Evolutionary conservation across 2,797 vertebrate species (phyloP).

Genomic region (Syncerus caffer): DNA sequence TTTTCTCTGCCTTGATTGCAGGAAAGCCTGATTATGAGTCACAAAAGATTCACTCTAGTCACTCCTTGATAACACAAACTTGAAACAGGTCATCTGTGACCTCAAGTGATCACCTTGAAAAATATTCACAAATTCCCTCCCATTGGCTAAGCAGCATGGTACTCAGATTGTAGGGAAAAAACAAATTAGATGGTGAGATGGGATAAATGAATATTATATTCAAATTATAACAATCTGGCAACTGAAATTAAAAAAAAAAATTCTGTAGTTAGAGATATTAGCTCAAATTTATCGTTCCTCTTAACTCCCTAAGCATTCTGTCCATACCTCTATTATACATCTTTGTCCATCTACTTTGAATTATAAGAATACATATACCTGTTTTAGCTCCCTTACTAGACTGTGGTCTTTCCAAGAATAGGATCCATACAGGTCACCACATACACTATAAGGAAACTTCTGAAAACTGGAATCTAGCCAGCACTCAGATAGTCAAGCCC

Average conservation of each 20-base stretch:
- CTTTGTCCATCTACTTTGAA: background rate
- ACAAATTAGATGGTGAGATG: background rate
- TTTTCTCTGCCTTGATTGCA: constrained; percentile 65
- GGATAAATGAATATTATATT: background rate
- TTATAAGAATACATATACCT: background rate
- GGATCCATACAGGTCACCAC: background rate
- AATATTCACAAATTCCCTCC: constrained; percentile 33
- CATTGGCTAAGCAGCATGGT: background rate
- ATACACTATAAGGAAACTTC: background rate
- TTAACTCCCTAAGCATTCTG: background rate
- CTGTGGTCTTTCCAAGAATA: background rate
- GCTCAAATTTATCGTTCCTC: background rate
- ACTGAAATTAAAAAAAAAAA: background rate
- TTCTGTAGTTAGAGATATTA: background rate
- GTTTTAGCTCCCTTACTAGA: background rate
- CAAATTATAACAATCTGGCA: background rate
- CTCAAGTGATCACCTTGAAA: constrained; percentile 41
- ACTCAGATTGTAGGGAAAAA: background rate
- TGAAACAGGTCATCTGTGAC: constrained; percentile 66
- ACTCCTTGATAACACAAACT: constrained; percentile 48
- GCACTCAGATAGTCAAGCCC: background rate
- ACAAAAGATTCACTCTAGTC: constrained; percentile 35
- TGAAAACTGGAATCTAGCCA: background rate
- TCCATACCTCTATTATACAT: background rate
- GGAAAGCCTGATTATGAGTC: constrained; percentile 52